Conservation (phyloP, 2,113 vertebrate species). For the Vidua chalybeata region DNA sequence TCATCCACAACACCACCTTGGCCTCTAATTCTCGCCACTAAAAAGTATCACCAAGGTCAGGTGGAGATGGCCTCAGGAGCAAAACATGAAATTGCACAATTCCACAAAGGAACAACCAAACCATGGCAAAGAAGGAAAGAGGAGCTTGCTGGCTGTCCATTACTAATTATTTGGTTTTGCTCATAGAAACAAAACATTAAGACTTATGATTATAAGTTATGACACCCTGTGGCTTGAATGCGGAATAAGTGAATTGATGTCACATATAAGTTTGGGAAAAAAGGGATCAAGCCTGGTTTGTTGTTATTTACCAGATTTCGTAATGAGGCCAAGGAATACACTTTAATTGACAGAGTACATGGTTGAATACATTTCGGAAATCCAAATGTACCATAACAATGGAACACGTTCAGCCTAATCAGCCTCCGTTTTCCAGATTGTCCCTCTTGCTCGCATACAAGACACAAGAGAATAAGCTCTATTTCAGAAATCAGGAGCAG, state of each 20-base stretch:
- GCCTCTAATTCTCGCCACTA: background rate
- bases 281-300: background rate
- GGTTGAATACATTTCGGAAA: background rate
- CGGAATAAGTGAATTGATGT: background rate
- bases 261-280: background rate
- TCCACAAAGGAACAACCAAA: background rate
- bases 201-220: background rate
- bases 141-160: background rate
- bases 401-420: rapidly evolving
- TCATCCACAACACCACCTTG: background rate
- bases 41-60: background rate
- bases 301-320: background rate
- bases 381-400: background rate
- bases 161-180: background rate
- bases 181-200: background rate
- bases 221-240: background rate
- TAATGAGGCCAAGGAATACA: background rate
- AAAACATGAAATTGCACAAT: background rate
- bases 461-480: too few relatives aligned
- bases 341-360: too few relatives aligned
- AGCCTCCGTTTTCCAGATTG: rapidly evolving
- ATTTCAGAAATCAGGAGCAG: background rate
- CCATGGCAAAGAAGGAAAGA: background rate
- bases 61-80: background rate
- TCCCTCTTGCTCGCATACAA: too few relatives aligned